Percentiles rank a stretch among this genome's conserved stretches.
phyloP scores from a whole-genome alignment of 2,888 invertebrate species.

The Steinernema hermaphroditum region DNA sequence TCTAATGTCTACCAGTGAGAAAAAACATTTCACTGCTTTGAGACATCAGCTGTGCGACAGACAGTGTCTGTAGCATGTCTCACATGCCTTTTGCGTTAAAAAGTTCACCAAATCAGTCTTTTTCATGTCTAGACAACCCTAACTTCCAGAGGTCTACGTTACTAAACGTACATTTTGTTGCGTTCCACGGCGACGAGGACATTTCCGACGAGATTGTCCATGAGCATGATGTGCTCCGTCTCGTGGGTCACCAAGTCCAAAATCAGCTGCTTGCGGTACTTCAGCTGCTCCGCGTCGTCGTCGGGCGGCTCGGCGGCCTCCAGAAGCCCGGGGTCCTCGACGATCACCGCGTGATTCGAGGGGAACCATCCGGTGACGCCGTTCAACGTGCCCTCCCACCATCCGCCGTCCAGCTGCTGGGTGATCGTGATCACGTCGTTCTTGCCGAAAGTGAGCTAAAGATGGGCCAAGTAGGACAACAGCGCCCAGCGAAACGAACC shows the following conservation, averaged over 20 bases:
- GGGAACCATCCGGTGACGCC: slow-evolving; percentile 65
- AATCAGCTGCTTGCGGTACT: slow-evolving; percentile 10
- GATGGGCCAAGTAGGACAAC: slow-evolving; percentile 29
- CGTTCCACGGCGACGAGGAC: slow-evolving; percentile 56
- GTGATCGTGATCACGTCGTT: slow-evolving; percentile 95
- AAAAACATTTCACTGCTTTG: too few species aligned
- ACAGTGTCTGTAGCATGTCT: too few species aligned
- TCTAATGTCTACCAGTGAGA: too few species aligned
- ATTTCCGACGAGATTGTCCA: background rate
- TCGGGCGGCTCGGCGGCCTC: background rate
- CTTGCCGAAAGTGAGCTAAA: slow-evolving; percentile 85
- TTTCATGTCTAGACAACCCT: too few species aligned
- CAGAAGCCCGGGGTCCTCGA: slow-evolving; percentile 22
- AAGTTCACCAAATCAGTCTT: too few species aligned
- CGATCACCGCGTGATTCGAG: slow-evolving; percentile 46
- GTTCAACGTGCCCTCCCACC: slow-evolving; percentile 95
- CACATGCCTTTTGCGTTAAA: too few species aligned
- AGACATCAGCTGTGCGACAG: too few species aligned
- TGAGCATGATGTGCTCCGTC: background rate
- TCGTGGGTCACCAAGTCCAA: background rate
- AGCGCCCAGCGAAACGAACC: slow-evolving; percentile 70
- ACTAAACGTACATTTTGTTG: slow-evolving; percentile 43
- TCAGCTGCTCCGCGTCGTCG: background rate
- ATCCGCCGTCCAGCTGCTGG: slow-evolving; percentile 80
- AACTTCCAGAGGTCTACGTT: background rate